phyloP scores from a whole-genome alignment of 2,888 invertebrate species.

The Polydrusus cervinus region DNA sequence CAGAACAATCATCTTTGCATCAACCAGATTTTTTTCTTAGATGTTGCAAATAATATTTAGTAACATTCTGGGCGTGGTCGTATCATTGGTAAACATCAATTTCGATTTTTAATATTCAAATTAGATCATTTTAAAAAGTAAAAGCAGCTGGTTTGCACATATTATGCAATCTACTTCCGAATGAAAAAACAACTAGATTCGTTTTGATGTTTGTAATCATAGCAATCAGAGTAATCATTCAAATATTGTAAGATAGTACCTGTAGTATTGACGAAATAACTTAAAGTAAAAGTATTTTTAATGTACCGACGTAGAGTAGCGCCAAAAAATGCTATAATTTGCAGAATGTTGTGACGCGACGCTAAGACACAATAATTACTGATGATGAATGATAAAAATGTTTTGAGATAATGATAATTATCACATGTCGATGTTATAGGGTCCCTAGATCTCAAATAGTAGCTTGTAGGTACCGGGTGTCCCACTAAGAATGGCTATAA shows the following conservation, averaged over 20 bases:
- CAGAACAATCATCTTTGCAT: neutral
- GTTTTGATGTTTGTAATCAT: conserved; percentile 5
- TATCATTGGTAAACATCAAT: conserved; percentile 22
- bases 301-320: no score
- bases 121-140: conserved; percentile 34
- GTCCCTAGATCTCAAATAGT: no score
- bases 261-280: neutral
- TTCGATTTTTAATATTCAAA: conserved; percentile 24
- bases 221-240: conserved; percentile 4
- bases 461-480: no score
- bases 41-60: conserved; percentile 23
- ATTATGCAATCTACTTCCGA: conserved; percentile 28
- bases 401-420: no score
- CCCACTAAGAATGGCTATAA: no score
- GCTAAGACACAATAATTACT: no score
- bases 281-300: neutral
- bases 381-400: no score
- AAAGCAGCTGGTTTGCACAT: conserved; percentile 21
- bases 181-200: neutral
- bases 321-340: no score
- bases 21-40: neutral
- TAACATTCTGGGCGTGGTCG: conserved; percentile 17
- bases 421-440: no score
- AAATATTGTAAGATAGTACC: conserved; percentile 8
- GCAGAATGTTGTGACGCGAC: no score